Evolutionary conservation across 2,113 vertebrate species (phyloP).

Genomic region (Eurypyga helias): DNA sequence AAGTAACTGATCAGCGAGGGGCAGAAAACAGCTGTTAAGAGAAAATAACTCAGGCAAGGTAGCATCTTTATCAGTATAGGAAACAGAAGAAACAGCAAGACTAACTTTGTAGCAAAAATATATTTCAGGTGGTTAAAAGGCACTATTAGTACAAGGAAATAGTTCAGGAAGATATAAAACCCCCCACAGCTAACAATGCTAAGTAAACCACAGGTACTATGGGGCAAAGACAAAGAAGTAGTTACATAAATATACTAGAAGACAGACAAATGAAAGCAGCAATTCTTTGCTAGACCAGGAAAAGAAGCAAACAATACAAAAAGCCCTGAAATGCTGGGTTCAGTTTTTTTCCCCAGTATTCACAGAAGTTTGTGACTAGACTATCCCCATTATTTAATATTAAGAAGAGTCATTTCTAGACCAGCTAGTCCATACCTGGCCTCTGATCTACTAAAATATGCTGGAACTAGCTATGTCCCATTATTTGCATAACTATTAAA

Average conservation of each 20-base stretch:
- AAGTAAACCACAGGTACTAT: neutral
- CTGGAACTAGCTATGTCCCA: neutral
- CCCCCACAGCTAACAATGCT: neutral
- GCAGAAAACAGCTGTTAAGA: neutral
- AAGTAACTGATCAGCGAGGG: neutral
- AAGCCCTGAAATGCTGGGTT: neutral
- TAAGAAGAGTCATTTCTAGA: neutral
- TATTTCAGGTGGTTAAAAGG: neutral
- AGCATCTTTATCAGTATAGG: neutral
- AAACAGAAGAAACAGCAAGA: neutral
- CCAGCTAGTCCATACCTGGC: neutral
- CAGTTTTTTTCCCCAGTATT: neutral
- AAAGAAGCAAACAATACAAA: neutral
- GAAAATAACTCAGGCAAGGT: neutral
- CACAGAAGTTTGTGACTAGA: neutral
- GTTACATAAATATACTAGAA: neutral
- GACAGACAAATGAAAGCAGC: neutral
- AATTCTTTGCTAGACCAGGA: neutral
- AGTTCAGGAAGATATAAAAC: neutral
- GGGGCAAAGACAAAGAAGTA: neutral
- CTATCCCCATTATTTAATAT: neutral
- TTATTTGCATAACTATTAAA: neutral
- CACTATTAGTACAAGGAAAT: neutral
- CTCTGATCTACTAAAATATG: neutral
- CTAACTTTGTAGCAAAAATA: neutral